Evolutionary conservation across 2,888 invertebrate species (phyloP).

Genomic region (Drosophila nr. fundita): DNA sequence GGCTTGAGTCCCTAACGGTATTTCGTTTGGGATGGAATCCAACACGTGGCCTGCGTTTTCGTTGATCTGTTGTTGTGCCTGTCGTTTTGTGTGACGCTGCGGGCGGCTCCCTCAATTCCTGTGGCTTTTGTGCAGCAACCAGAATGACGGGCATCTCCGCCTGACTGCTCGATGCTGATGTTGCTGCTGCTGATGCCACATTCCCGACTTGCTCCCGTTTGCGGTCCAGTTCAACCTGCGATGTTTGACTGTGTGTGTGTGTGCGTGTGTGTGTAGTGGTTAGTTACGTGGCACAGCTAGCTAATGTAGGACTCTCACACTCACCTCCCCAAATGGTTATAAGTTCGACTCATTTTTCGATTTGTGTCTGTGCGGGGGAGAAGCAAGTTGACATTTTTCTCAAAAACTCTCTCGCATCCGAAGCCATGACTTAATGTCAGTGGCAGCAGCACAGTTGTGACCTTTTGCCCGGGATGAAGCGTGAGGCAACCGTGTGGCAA

Average conservation of each 20-base stretch:
- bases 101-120: not conserved
- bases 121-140: not conserved
- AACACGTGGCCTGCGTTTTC: not conserved
- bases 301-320: slow-evolving; percentile 26
- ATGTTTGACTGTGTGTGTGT: slow-evolving; percentile 20
- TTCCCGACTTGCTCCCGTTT: not conserved
- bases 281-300: slow-evolving; percentile 10
- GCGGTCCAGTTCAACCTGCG: not conserved
- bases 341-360: slow-evolving; percentile 66
- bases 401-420: slow-evolving; percentile 58
- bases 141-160: slow-evolving; percentile 2
- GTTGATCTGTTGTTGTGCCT: not conserved
- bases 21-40: not conserved
- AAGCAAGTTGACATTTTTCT: slow-evolving; percentile 69
- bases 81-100: not conserved
- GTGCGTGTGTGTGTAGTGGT: slow-evolving; percentile 4
- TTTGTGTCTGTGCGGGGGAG: not conserved
- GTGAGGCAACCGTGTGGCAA: slow-evolving; percentile 31
- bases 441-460: slow-evolving; percentile 36
- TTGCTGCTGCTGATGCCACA: not conserved
- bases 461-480: slow-evolving; percentile 21
- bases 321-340: slow-evolving; percentile 59
- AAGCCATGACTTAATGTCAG: slow-evolving; percentile 46
- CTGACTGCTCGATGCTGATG: not conserved
- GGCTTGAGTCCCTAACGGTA: not conserved